Evolutionary conservation across 2,113 vertebrate species (phyloP).

Genomic region (Petrocephalus microphthalmus): DNA sequence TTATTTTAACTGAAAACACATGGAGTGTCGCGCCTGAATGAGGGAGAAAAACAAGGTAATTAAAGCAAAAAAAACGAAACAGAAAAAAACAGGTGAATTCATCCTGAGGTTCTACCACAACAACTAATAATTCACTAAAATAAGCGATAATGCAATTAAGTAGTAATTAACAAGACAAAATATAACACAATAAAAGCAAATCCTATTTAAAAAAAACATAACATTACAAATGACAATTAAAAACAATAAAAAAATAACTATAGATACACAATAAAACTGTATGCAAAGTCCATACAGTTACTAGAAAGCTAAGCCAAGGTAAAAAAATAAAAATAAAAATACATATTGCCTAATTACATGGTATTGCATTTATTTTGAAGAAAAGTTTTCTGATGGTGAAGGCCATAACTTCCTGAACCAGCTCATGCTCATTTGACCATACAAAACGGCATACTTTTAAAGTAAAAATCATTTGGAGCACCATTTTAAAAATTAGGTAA

Average conservation of each 20-base stretch:
- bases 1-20: constrained; percentile 22
- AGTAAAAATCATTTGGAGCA: background rate
- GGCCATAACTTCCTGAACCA: background rate
- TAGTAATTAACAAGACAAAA: background rate
- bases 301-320: background rate
- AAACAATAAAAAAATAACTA: background rate
- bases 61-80: constrained; percentile 15
- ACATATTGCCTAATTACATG: background rate
- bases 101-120: background rate
- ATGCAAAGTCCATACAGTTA: background rate
- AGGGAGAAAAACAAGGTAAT: constrained; percentile 22
- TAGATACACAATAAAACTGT: background rate
- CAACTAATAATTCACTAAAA: background rate
- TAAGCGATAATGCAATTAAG: background rate
- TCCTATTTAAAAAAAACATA: background rate
- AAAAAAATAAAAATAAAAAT: background rate
- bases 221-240: background rate
- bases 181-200: background rate
- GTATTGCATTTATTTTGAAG: background rate
- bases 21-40: constrained; percentile 16
- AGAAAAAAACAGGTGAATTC: constrained; percentile 10
- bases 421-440: background rate
- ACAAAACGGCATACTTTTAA: background rate
- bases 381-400: background rate
- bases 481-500: background rate